These are phyloP conservation scores for Pycnonotus jocosus DNA, from an alignment of 2,113 vertebrate genomes.

Conservation along the genomic window DNA sequence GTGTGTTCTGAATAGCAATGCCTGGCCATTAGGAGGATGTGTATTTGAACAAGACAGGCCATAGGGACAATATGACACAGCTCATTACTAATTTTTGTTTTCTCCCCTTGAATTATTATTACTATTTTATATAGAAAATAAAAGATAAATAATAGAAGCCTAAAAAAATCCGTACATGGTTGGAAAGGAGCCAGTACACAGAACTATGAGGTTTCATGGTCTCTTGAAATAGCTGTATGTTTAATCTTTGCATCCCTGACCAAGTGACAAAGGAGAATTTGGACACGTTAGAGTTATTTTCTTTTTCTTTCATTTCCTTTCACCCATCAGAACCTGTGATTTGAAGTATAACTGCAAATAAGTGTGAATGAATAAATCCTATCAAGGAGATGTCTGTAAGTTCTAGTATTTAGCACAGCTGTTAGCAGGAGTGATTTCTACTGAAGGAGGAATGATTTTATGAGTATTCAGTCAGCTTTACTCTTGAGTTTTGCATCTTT, in stretches of 20 bases:
- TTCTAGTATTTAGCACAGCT: neutral
- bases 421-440: neutral
- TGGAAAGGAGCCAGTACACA: neutral
- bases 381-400: neutral
- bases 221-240: accelerated
- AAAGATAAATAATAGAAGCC: neutral
- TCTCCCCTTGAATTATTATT: neutral
- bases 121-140: neutral
- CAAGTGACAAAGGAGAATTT: neutral
- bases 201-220: neutral
- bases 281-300: neutral
- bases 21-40: neutral
- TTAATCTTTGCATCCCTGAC: neutral
- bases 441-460: neutral
- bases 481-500: neutral
- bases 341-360: neutral
- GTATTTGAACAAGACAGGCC: neutral
- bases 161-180: accelerated
- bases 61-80: neutral
- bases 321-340: neutral
- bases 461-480: neutral
- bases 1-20: neutral
- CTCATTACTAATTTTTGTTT: neutral
- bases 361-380: neutral
- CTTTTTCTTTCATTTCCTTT: neutral